These are phyloP conservation scores for Lepilemur ruficaudatus DNA, from an alignment of 2,797 vertebrate genomes.

Conservation along the genomic window DNA sequence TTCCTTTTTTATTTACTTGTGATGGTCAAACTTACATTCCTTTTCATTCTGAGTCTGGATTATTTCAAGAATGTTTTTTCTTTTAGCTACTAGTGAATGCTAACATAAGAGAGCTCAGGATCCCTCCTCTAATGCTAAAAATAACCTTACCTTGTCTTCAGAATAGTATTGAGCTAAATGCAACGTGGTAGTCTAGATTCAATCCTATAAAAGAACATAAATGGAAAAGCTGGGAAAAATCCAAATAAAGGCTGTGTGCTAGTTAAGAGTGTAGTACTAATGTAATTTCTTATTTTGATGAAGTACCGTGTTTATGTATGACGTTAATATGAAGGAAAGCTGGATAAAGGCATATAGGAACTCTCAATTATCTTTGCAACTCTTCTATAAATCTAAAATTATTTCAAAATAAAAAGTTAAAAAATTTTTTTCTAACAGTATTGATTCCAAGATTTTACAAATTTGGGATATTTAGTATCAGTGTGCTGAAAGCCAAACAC, in stretches of 20 bases:
- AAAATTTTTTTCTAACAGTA: neutral
- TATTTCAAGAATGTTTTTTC: conserved; percentile 53
- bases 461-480: neutral
- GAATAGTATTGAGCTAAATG: neutral
- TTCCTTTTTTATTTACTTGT: conserved; percentile 69
- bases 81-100: neutral
- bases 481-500: neutral
- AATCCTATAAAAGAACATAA: neutral
- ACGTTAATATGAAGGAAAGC: neutral
- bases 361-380: neutral
- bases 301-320: neutral
- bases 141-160: neutral
- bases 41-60: conserved; percentile 59
- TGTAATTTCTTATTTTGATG: neutral
- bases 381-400: neutral
- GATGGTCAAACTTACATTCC: conserved; percentile 60
- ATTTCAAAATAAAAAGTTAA: neutral
- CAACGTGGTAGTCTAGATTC: neutral
- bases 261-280: neutral
- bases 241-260: neutral
- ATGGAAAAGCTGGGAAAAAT: neutral
- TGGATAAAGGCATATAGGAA: neutral
- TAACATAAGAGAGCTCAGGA: neutral
- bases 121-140: neutral
- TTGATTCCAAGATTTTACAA: neutral